Evolutionary conservation across 1,140 invertebrate species (phyloP).

Genomic region (Drosophila sechellia): DNA sequence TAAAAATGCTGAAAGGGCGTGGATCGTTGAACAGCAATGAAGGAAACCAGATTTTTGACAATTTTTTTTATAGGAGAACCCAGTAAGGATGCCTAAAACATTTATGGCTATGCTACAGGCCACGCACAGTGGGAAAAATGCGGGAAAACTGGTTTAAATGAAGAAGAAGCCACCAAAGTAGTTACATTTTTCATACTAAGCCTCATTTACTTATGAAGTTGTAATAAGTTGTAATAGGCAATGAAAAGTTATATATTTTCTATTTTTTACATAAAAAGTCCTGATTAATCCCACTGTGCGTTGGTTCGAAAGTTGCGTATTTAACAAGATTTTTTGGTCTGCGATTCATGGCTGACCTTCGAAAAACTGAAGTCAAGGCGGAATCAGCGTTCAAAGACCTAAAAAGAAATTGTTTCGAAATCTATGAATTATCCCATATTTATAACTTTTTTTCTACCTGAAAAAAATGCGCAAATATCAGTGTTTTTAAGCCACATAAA

Average conservation of each 20-base stretch:
- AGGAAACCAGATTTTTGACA: not conserved
- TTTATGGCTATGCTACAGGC: not conserved
- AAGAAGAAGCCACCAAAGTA: not conserved
- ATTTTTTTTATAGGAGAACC: not conserved
- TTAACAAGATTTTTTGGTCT: not conserved
- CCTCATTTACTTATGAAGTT: too few relatives aligned
- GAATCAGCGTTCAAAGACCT: not conserved
- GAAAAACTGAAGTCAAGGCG: not conserved
- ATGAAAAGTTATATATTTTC: too few relatives aligned
- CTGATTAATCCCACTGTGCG: not conserved
- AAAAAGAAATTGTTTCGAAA: not conserved
- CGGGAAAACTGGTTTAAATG: not conserved
- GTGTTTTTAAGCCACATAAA: not conserved
- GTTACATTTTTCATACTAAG: not conserved
- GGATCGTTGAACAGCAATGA: not conserved
- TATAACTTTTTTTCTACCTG: not conserved
- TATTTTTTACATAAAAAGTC: not conserved
- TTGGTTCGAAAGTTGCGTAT: not conserved
- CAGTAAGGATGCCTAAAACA: not conserved
- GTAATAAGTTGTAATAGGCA: too few relatives aligned
- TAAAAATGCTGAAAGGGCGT: constrained; percentile 17
- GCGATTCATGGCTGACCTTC: not conserved
- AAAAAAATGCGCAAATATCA: not conserved
- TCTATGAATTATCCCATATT: too few relatives aligned
- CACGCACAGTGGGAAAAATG: not conserved